Conservation (phyloP, 2,888 invertebrate genomes). For the Gnatocerus cornutus region DNA sequence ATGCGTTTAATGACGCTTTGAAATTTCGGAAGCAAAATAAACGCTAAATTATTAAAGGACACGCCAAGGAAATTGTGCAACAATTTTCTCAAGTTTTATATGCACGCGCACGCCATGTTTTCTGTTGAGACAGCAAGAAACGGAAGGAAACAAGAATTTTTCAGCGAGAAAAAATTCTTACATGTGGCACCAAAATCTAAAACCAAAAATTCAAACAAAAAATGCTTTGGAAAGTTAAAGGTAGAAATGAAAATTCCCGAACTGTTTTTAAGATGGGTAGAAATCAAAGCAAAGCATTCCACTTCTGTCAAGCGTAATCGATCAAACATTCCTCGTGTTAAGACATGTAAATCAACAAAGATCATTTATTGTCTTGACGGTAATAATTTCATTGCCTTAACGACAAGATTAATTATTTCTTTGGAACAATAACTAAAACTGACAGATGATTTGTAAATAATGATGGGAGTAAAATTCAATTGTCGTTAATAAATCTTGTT, state of each 20-base stretch:
- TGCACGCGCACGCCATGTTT: slow-evolving; percentile 12
- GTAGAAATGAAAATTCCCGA: too few species aligned
- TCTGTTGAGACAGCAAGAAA: slow-evolving; percentile 10
- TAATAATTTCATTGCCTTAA: slow-evolving; percentile 6
- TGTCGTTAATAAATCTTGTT: slow-evolving; percentile 24
- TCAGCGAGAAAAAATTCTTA: too few species aligned
- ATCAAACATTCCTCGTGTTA: too few species aligned
- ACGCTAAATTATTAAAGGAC: slow-evolving; percentile 19
- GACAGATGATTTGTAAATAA: slow-evolving; percentile 32
- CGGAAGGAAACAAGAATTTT: too few species aligned
- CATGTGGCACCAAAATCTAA: too few species aligned
- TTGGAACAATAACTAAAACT: slow-evolving; percentile 20
- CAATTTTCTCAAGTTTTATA: slow-evolving; percentile 4
- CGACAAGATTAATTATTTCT: slow-evolving; percentile 30
- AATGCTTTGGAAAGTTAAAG: too few species aligned
- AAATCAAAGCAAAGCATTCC: too few species aligned
- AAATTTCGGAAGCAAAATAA: slow-evolving; percentile 20
- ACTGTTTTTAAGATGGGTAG: too few species aligned
- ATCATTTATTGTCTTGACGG: too few species aligned
- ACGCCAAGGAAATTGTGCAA: slow-evolving; percentile 28
- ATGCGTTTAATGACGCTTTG: slow-evolving; percentile 13
- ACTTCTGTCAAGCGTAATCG: too few species aligned
- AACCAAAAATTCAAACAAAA: too few species aligned
- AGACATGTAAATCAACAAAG: too few species aligned
- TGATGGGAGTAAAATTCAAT: slow-evolving; percentile 28